A percentile compares a stretch with the other conserved stretches of the same genome.
These are phyloP conservation scores for Anguilla anguilla DNA, from an alignment of 2,797 vertebrate species.

Conservation along the genomic window DNA sequence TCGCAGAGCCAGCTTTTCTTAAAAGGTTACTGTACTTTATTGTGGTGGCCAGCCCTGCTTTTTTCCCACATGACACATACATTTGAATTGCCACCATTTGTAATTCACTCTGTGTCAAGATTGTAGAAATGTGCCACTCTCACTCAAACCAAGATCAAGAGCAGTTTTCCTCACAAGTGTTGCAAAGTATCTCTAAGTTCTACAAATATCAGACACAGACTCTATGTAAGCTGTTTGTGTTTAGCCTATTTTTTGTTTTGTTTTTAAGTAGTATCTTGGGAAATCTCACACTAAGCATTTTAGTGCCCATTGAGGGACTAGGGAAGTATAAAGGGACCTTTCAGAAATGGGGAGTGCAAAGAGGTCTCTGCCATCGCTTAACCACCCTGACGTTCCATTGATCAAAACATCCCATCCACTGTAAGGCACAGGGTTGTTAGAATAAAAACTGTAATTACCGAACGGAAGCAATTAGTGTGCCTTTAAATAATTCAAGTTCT, in stretches of 20 bases:
- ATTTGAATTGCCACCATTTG: not conserved
- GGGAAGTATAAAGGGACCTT: not conserved
- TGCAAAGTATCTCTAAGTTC: not conserved
- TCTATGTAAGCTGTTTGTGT: not conserved
- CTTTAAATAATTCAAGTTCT: constrained; percentile 15
- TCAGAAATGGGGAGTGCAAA: not conserved
- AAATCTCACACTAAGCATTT: not conserved
- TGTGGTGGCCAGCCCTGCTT: not conserved
- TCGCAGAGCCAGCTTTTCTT: not conserved
- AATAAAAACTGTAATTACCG: not conserved
- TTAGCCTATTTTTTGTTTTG: not conserved
- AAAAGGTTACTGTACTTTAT: not conserved
- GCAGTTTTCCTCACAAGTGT: not conserved
- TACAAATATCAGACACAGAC: not conserved
- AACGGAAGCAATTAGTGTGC: constrained; percentile 11
- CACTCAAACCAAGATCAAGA: not conserved
- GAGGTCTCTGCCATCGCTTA: not conserved
- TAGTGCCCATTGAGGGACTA: not conserved
- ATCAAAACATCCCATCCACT: not conserved
- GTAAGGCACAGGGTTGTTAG: not conserved
- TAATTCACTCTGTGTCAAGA: not conserved
- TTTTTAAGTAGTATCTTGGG: not conserved
- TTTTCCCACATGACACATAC: not conserved
- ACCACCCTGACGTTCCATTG: constrained; percentile 25
- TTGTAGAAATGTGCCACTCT: not conserved